Evolutionary conservation across 37 sponge, comb jelly and placozoan genomes (phyloP).

Genomic region (Agelas oroides): DNA sequence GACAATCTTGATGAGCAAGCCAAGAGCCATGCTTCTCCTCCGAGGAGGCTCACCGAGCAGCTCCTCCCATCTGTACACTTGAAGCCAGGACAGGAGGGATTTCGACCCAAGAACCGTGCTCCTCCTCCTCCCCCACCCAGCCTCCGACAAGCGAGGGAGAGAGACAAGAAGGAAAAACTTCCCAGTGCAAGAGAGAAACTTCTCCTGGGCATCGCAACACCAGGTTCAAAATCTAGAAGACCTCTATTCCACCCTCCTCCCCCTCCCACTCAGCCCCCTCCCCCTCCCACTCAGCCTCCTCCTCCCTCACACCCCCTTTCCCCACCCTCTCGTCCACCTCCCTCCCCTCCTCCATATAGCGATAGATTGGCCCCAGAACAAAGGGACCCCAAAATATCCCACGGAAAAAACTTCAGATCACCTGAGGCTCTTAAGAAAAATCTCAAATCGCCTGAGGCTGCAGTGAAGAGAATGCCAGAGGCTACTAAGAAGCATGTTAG

Average conservation of each 20-base stretch:
- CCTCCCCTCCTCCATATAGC: not conserved
- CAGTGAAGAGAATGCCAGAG: too few relatives aligned
- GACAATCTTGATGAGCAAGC: not conserved
- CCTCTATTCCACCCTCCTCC: too few relatives aligned
- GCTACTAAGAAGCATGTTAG: too few relatives aligned
- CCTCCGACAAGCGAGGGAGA: not conserved
- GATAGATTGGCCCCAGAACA: too few relatives aligned
- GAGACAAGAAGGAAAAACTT: not conserved
- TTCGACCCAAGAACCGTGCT: slow-evolving; percentile 31
- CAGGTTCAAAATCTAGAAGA: too few relatives aligned
- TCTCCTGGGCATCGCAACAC: not conserved
- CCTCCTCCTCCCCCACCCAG: slow-evolving; percentile 48
- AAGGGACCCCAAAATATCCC: too few relatives aligned
- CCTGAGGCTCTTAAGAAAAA: too few relatives aligned
- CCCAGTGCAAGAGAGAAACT: too few relatives aligned
- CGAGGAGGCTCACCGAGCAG: not conserved
- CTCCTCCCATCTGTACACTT: not conserved
- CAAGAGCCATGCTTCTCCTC: not conserved
- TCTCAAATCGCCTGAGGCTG: too few relatives aligned
- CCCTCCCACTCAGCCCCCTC: not conserved
- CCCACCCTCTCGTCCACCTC: not conserved
- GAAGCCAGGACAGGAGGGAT: slow-evolving; percentile 1
- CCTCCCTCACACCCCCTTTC: not conserved
- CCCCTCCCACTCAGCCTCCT: not conserved
- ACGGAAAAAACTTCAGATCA: too few relatives aligned